These are phyloP conservation scores for Setophaga coronata DNA, from an alignment of 2,113 vertebrate species.

Conservation along the genomic window DNA sequence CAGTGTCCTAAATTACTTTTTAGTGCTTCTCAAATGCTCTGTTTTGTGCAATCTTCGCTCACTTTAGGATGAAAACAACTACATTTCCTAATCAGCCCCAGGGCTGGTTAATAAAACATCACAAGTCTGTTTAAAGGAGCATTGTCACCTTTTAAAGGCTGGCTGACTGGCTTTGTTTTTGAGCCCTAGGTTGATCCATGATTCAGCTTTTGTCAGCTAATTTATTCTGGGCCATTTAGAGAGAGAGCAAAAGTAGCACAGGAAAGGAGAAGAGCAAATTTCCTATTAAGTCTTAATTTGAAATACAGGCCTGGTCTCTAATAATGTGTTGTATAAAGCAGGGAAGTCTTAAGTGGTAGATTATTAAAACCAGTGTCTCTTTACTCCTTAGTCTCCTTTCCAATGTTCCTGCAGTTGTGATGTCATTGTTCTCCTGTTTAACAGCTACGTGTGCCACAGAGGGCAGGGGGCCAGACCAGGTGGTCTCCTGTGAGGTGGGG, in stretches of 20 bases:
- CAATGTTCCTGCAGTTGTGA: not conserved
- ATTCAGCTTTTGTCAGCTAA: not conserved
- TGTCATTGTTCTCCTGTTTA: not conserved
- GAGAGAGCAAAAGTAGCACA: not conserved
- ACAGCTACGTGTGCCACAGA: rapidly evolving
- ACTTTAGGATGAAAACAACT: not conserved
- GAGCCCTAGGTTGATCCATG: not conserved
- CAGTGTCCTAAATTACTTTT: not conserved
- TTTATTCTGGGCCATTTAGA: not conserved
- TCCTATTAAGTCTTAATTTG: not conserved
- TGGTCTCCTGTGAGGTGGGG: not conserved
- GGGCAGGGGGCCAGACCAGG: not conserved
- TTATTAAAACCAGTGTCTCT: not conserved
- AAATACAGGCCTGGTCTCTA: not conserved
- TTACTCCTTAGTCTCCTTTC: not conserved
- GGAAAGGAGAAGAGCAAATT: not conserved
- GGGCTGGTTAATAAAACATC: slow-evolving; percentile 19
- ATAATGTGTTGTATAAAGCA: not conserved
- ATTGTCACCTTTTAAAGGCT: not conserved
- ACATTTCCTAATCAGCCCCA: not conserved
- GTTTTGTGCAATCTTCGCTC: not conserved
- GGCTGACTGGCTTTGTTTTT: not conserved
- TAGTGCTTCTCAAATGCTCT: not conserved
- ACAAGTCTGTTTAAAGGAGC: not conserved
- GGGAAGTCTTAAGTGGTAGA: not conserved